Conservation (phyloP, 2,113 vertebrate species). For the Pedetes capensis region DNA sequence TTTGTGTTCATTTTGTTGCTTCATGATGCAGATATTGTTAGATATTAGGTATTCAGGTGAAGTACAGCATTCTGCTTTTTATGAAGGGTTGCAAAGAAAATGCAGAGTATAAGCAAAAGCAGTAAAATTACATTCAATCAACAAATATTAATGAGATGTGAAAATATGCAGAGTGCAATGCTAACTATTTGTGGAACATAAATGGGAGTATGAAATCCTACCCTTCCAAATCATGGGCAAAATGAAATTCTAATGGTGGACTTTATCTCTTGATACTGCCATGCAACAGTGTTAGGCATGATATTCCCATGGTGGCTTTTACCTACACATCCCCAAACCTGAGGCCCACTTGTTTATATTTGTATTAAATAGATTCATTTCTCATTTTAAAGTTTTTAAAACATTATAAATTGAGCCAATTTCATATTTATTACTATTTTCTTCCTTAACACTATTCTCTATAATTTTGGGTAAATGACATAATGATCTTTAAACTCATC, state of each 20-base stretch:
- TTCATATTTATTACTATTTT: background rate
- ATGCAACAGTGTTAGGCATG: no score
- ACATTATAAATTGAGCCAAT: background rate
- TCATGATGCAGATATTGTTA: background rate
- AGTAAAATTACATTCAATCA: background rate
- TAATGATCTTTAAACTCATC: background rate
- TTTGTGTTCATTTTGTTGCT: background rate
- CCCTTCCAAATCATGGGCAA: background rate
- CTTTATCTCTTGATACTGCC: no score
- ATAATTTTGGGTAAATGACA: background rate
- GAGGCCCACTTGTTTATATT: background rate
- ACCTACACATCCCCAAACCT: background rate
- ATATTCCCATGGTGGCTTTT: background rate
- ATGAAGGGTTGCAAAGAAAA: background rate
- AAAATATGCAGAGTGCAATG: background rate
- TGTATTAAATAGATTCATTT: background rate
- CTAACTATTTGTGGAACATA: background rate
- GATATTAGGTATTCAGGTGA: background rate
- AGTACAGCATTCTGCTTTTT: background rate
- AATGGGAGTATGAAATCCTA: background rate
- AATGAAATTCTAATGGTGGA: background rate
- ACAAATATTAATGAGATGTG: background rate
- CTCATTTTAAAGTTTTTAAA: background rate
- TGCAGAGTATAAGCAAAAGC: background rate
- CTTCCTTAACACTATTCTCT: background rate